Conservation (phyloP, 2,888 invertebrate genomes). For the Ormia ochracea region DNA sequence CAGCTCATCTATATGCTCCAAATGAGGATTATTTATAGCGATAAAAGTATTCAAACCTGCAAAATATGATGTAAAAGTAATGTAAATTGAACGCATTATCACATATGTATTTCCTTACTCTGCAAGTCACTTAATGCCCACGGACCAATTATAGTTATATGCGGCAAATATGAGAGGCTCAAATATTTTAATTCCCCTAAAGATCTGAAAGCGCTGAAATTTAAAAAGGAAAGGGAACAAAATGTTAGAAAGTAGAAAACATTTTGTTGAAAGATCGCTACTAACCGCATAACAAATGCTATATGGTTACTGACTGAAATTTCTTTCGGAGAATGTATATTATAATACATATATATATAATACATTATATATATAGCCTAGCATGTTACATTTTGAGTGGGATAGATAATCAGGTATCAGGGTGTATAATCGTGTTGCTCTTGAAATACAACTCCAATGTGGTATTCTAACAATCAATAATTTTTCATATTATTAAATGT, state of each 20-base stretch:
- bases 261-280: too few species aligned
- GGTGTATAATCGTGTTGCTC: too few species aligned
- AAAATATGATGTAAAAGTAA: too few species aligned
- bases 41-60: constrained; percentile 79
- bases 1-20: constrained; percentile 80
- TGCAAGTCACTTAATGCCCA: constrained; percentile 80
- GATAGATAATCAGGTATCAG: too few species aligned
- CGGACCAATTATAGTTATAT: constrained; percentile 79
- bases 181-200: constrained; percentile 81
- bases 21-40: constrained; percentile 81
- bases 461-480: too few species aligned
- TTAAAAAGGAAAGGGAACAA: background rate
- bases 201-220: constrained; percentile 81
- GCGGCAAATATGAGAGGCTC: constrained; percentile 83
- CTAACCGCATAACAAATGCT: background rate
- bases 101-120: constrained; percentile 67
- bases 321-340: too few species aligned
- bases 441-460: too few species aligned
- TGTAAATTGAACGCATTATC: background rate
- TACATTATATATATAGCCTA: too few species aligned
- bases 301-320: background rate
- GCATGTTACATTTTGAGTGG: too few species aligned
- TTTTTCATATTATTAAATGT: too few species aligned
- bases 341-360: too few species aligned
- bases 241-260: background rate